Conservation (phyloP, 2,888 invertebrate species). For the Orgyia antiqua region DNA sequence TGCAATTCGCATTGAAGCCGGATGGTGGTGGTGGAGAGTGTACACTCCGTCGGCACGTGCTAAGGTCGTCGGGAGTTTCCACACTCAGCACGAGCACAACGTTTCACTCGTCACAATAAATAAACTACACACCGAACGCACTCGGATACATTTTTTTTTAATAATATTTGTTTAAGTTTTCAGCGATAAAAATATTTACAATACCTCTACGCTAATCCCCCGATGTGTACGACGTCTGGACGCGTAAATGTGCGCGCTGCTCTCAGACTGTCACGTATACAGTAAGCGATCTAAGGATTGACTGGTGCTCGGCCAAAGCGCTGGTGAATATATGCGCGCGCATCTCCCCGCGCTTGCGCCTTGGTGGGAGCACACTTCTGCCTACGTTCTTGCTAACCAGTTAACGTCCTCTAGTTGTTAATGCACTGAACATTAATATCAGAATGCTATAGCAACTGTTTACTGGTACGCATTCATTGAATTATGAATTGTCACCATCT, state of each 20-base stretch:
- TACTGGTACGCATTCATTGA: constrained; percentile 15
- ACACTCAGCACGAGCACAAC: constrained; percentile 29
- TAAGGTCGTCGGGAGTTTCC: constrained; percentile 46
- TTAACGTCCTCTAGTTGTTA: constrained; percentile 9
- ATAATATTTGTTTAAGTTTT: too few species aligned
- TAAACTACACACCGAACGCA: constrained; percentile 23
- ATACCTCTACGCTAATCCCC: constrained; percentile 39
- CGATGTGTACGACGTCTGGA: constrained; percentile 32
- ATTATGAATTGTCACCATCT: constrained; percentile 31
- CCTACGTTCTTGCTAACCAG: constrained; percentile 17
- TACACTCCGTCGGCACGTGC: constrained; percentile 43
- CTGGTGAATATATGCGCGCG: constrained; percentile 69
- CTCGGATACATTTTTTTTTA: too few species aligned
- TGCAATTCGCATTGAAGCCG: constrained; percentile 50
- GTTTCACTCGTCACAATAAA: constrained; percentile 23
- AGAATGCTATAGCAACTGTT: constrained; percentile 10
- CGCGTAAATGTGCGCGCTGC: constrained; percentile 37
- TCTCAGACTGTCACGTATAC: constrained; percentile 31
- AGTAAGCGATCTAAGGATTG: constrained; percentile 50
- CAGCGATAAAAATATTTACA: constrained; percentile 26
- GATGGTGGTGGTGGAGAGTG: constrained; percentile 29
- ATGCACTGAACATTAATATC: not conserved
- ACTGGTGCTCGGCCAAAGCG: constrained; percentile 56
- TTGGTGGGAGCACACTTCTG: constrained; percentile 51
- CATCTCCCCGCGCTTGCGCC: constrained; percentile 60